Evolutionary conservation across 2,888 invertebrate species (phyloP).

Genomic region (Keiferia lycopersicella): DNA sequence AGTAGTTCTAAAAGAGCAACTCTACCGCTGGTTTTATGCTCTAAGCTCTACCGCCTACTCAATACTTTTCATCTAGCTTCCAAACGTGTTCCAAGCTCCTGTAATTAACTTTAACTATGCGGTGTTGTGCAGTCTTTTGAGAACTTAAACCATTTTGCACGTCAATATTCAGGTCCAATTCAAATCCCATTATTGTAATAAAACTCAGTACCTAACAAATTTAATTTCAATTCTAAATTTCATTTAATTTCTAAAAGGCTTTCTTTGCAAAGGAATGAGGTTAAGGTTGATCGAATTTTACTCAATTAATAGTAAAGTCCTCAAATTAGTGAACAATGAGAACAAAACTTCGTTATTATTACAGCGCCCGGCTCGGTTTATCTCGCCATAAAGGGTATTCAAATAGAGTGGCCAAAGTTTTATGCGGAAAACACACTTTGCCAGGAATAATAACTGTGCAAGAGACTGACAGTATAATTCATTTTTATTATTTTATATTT

Average conservation of each 20-base stretch:
- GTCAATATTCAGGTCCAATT: background rate
- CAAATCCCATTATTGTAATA: background rate
- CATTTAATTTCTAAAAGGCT: background rate
- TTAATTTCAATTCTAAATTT: background rate
- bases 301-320: conserved; percentile 10
- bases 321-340: conserved; percentile 18
- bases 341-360: background rate
- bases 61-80: too few species aligned
- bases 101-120: too few species aligned
- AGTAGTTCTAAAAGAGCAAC: too few species aligned
- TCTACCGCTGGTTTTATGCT: too few species aligned
- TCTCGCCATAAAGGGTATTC: background rate
- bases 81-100: too few species aligned
- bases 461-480: too few species aligned
- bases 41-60: too few species aligned
- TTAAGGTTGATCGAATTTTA: conserved; percentile 13
- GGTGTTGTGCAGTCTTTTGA: background rate
- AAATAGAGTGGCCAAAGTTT: background rate
- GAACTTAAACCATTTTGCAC: background rate
- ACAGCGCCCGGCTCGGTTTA: background rate
- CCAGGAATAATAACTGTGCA: too few species aligned
- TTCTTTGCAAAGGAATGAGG: conserved; percentile 6
- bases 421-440: too few species aligned
- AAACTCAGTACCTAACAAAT: background rate
- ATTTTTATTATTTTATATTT: background rate